phyloP scores from a whole-genome alignment of 2,113 vertebrate species.

The Ptilorrhoa leucosticta region DNA sequence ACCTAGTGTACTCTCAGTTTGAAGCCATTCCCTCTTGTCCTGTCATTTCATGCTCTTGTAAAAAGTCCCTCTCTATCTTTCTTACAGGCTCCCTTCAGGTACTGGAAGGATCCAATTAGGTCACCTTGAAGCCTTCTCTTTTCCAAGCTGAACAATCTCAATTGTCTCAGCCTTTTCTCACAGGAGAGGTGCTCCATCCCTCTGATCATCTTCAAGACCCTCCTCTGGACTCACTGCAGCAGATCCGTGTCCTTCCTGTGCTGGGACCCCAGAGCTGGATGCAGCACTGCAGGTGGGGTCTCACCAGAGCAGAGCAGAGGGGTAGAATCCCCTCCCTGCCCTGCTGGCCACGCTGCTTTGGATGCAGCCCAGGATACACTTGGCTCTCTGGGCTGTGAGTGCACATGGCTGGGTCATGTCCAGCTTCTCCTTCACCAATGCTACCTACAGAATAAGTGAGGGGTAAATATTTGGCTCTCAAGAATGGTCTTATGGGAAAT shows the following conservation, averaged over 20 bases:
- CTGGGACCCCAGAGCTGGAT: background rate
- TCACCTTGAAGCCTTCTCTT: background rate
- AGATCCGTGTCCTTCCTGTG: background rate
- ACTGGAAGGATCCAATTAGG: background rate
- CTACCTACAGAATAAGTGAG: slow-evolving; percentile 33
- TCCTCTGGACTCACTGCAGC: background rate
- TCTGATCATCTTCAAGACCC: fast-evolving
- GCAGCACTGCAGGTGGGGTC: background rate
- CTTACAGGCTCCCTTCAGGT: background rate
- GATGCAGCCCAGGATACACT: background rate
- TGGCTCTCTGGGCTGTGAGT: background rate
- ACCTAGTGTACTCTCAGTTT: background rate
- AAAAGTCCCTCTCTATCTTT: background rate
- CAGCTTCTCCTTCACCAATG: background rate
- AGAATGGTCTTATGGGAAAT: slow-evolving; percentile 65
- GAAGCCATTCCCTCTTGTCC: background rate
- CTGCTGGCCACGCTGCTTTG: background rate
- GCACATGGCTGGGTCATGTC: background rate
- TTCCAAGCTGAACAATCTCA: background rate
- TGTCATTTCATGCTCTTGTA: background rate
- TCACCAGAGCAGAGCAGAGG: background rate
- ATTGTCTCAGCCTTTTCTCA: background rate
- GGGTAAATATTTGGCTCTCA: slow-evolving; percentile 52
- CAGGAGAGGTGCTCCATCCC: fast-evolving
- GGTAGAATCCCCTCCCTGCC: background rate